phyloP scores from a whole-genome alignment of 2,797 vertebrate species.

The Percopsis omiscomaycus region DNA sequence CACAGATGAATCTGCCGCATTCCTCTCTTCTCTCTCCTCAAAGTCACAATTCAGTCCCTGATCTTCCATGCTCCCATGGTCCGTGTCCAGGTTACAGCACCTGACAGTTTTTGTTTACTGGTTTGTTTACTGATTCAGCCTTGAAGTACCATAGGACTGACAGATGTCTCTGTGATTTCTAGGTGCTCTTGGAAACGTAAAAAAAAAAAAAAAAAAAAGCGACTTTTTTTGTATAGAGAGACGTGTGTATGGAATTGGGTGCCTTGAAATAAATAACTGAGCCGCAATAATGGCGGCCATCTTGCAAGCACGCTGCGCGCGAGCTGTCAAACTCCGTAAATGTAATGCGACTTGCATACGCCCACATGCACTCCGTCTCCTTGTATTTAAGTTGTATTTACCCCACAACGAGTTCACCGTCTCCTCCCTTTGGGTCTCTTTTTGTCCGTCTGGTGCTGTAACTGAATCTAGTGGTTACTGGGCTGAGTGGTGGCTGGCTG shows the following conservation, averaged over 20 bases:
- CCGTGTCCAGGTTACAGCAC: slow-evolving; percentile 30
- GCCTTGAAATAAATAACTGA: slow-evolving; percentile 17
- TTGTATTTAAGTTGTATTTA: slow-evolving; percentile 47
- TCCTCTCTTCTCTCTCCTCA: slow-evolving; percentile 55
- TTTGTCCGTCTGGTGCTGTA: slow-evolving; percentile 51
- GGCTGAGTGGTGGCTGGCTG: slow-evolving; percentile 61
- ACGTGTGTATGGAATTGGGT: slow-evolving; percentile 18
- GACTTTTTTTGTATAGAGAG: slow-evolving; percentile 8
- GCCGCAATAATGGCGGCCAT: not conserved
- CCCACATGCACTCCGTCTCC: slow-evolving; percentile 2
- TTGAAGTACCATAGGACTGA: slow-evolving; percentile 7
- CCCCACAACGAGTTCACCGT: slow-evolving; percentile 56
- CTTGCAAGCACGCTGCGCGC: not conserved
- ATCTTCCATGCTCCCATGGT: slow-evolving; percentile 35
- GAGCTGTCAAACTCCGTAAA: slow-evolving; percentile 6
- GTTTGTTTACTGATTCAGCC: slow-evolving; percentile 15
- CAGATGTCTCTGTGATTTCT: slow-evolving; percentile 8
- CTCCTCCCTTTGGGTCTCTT: slow-evolving; percentile 9
- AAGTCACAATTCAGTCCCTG: slow-evolving; percentile 43
- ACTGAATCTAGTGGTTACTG: slow-evolving; percentile 63
- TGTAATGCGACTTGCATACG: not conserved
- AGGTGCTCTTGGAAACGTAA: slow-evolving; percentile 4
- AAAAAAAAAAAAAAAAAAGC: not conserved
- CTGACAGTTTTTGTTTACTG: slow-evolving; percentile 52
- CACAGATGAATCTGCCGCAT: slow-evolving; percentile 48